Base-by-base conservation (phyloP, 2,888 invertebrate species). In the Drosophila rubida region DNA sequence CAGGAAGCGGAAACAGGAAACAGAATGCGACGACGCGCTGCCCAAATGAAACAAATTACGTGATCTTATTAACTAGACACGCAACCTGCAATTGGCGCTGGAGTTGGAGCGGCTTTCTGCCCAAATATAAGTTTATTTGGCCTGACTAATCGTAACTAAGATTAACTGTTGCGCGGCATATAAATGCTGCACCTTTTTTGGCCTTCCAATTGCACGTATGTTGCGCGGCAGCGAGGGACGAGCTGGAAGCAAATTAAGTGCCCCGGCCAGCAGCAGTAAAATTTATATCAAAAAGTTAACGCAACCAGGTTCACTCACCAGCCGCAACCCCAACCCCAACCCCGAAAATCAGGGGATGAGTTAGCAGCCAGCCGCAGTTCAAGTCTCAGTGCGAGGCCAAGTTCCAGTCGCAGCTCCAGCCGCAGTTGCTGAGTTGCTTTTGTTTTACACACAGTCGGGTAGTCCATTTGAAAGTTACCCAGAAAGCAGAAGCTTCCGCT, bases 151-250 rank as follows among this genome's bases (percentile, higher is more conserved):
- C 82, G 78, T 86, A 85, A 86, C 84, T 71, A 81, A 83, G 86
- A 86, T 85, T 81, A 86, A 85, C 84, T 86, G 84, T 86, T 81
- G 83, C 83, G 80, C 83, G 69, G 78, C 76, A 72, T 69, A 79
- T 68, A 70, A 72, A 69, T 70, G 65, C 65, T 67, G 53, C 64
- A 54, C 65, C 66, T 64, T 69, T 25, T 25, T 25, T 5, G 25
- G 37, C n/a, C 50, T 39, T 32, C 59, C 30, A 57, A 27, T 42
- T 65, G 48, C 59, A 75, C 67, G 83, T 74, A 78, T 78, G 69
- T 41, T 48, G 64, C 74, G 60, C 14, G 39, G 16, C 13, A 30
- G 49, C 27, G 27, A 27, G 41, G 23, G 53, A 5, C 32, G 42
- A 32, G 50, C 46, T 49, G 49, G 42, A 54, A 55, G 66, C 50